Conservation (phyloP, 64 coral and sea anemone genomes). For the Cladopsammia gracilis region DNA sequence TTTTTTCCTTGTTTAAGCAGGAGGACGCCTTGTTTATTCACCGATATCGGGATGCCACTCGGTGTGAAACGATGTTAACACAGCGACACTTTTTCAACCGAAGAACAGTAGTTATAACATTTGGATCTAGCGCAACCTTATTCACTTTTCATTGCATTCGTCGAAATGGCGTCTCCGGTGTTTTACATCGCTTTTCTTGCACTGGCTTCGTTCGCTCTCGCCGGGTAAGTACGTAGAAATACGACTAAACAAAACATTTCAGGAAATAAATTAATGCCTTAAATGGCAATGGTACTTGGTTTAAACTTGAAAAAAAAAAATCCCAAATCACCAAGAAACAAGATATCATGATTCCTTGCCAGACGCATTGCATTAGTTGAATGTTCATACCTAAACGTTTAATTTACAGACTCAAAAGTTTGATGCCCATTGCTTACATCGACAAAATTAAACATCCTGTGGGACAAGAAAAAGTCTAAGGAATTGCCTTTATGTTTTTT, state of each 20-base stretch:
- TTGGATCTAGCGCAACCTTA: background rate
- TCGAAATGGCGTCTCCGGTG: background rate
- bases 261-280: background rate
- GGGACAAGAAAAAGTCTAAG: too few species aligned
- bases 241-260: background rate
- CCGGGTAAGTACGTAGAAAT: constrained; percentile 1
- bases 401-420: too few species aligned
- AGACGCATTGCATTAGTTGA: too few species aligned
- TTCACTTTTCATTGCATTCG: background rate
- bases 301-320: too few species aligned
- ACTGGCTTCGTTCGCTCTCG: background rate
- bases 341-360: too few species aligned
- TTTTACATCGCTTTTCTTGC: background rate
- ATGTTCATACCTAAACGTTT: too few species aligned
- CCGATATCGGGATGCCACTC: background rate
- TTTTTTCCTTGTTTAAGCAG: background rate
- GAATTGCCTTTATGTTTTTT: too few species aligned
- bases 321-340: too few species aligned
- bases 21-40: background rate
- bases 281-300: too few species aligned
- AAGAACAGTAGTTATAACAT: background rate
- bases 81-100: background rate
- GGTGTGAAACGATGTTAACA: background rate
- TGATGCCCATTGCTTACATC: too few species aligned
- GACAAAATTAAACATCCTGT: too few species aligned